Evolutionary conservation across 2,113 vertebrate species (phyloP).

Genomic region (Lontra canadensis): DNA sequence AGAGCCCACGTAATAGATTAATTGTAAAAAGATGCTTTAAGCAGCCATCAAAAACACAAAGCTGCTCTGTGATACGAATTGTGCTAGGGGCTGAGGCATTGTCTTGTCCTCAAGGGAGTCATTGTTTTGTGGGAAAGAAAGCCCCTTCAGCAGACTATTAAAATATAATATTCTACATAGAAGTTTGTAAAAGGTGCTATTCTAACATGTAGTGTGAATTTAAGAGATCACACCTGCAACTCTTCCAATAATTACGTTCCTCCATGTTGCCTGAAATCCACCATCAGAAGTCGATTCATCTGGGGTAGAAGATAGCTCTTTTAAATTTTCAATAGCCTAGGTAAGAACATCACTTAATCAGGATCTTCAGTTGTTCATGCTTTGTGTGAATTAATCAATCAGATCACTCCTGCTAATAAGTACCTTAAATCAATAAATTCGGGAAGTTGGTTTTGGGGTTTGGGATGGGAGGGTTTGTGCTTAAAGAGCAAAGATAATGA

Average conservation of each 20-base stretch:
- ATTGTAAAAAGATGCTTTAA: constrained; percentile 41
- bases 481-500: neutral
- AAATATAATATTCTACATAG: neutral
- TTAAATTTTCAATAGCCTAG: constrained; percentile 23
- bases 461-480: neutral
- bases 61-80: neutral
- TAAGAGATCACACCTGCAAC: neutral
- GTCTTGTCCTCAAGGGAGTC: constrained; percentile 33
- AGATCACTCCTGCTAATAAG: neutral
- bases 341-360: constrained; percentile 39
- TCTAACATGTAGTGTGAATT: neutral
- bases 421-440: constrained; percentile 11
- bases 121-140: constrained; percentile 6
- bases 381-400: constrained; percentile 42
- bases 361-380: neutral
- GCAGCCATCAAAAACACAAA: neutral
- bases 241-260: neutral
- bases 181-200: neutral
- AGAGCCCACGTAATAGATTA: neutral
- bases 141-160: neutral
- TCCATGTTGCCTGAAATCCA: neutral
- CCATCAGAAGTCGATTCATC: neutral
- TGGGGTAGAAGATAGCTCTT: neutral
- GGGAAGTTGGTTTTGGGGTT: neutral
- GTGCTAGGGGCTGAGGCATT: neutral